Evolutionary conservation across 2,797 vertebrate species (phyloP), one percentile per base, ranked within the genome.

Genomic region (Notamacropus eugenii): DNA sequence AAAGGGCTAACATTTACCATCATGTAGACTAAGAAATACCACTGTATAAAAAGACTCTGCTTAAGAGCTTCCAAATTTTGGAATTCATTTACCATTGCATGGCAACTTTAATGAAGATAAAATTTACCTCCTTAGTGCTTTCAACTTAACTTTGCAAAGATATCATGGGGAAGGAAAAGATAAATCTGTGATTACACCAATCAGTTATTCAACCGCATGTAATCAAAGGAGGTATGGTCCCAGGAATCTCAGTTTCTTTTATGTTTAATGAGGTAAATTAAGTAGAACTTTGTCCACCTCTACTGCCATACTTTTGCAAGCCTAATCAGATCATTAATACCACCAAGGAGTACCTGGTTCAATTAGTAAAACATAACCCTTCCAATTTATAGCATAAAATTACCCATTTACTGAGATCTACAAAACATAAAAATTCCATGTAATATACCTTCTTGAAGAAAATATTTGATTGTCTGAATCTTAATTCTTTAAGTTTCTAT

Each of bases 381-480:
- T 96, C 57, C 29, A 91, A 95, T 94, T 90, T 95, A 46, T 58
- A 95, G 90, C 93, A 95, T 92, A 95, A 95, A 96, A 93, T 91
- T 34, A 96, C 94, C 54, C 55, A 95, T 54, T 93, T 93, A 82
- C 11, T 90, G 54, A 93, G n/a, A 14, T 8, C 55, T 52, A 31
- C 16, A 52, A 94, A 93, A 94, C 95, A 56, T 46, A 34, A 82
- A 97, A 95, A 96, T 94, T 94, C 93, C 27, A 94, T 19, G 57
- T 87, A 55, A 16, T 10, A 87, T 95, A 95, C 27, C 57, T 94
- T 93, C 94, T 82, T 90, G 46, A 94, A 96, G n/a, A 90, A 93
- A 67, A 62, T 74, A 92, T 12, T 67, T 95, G 14, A 55, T 87
- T 95, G 93, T 93, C 74, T 94, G 87, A 82, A 91, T 22, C 29